Evolutionary conservation across 2,888 invertebrate species (phyloP).

Genomic region (Sphaeridia pumilis): DNA sequence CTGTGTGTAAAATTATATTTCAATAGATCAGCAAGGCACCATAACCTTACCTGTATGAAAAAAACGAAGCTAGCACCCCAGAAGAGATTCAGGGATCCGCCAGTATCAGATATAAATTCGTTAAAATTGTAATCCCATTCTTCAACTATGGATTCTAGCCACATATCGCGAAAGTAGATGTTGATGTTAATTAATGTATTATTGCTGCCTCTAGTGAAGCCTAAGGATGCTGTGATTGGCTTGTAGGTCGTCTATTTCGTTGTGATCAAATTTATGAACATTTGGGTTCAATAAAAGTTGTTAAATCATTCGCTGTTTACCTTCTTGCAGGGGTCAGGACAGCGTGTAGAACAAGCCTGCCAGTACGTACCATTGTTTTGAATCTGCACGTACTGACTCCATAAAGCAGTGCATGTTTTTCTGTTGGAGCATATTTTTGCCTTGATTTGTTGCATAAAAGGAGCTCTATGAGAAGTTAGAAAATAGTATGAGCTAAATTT

Average conservation of each 20-base stretch:
- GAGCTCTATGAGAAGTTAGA: slow-evolving; percentile 11
- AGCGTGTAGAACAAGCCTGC: slow-evolving; percentile 14
- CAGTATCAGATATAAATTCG: slow-evolving; percentile 18
- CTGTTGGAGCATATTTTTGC: slow-evolving; percentile 12
- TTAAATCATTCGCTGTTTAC: background rate
- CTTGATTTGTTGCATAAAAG: slow-evolving; percentile 18
- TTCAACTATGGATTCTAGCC: slow-evolving; percentile 17
- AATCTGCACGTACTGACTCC: slow-evolving; percentile 9
- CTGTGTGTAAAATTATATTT: no score
- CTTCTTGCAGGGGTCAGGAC: slow-evolving; percentile 16
- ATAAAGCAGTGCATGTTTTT: slow-evolving; percentile 16
- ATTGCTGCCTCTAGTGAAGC: slow-evolving; percentile 6
- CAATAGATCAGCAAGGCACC: background rate
- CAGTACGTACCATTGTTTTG: slow-evolving; percentile 18
- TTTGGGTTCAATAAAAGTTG: background rate
- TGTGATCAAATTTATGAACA: background rate
- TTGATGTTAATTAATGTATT: slow-evolving; percentile 8
- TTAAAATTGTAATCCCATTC: slow-evolving; percentile 19
- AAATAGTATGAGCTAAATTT: background rate
- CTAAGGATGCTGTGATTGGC: slow-evolving; percentile 21
- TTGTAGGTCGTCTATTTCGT: slow-evolving; percentile 13
- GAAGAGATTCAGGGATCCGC: slow-evolving; percentile 22
- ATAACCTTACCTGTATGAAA: slow-evolving; percentile 18
- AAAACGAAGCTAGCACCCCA: slow-evolving; percentile 18
- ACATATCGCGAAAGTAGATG: slow-evolving; percentile 19